Percentiles rank a stretch among this genome's conserved stretches.
Conservation (phyloP, 2,797 vertebrate genomes). For the Novumbra hubbsi region DNA sequence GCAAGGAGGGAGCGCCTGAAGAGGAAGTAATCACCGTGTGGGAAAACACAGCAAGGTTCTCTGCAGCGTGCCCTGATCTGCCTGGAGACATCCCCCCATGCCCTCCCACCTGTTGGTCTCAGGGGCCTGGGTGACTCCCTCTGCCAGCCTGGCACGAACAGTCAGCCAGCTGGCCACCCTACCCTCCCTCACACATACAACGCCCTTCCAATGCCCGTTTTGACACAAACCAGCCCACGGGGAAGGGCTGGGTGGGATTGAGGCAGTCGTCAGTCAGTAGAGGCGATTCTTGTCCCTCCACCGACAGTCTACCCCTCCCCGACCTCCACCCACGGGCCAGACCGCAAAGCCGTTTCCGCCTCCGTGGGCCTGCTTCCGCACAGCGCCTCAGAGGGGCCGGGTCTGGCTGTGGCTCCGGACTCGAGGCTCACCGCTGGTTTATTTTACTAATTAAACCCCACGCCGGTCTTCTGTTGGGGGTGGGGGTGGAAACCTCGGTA, state of each 20-base stretch:
- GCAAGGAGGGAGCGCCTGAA: not conserved
- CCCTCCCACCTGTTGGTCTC: slow-evolving; percentile 53
- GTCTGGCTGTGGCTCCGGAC: slow-evolving; percentile 1
- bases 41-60: slow-evolving; percentile 57
- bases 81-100: slow-evolving; percentile 34
- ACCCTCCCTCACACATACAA: not conserved
- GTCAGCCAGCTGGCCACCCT: slow-evolving; percentile 25
- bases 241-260: not conserved
- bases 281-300: not conserved
- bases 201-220: not conserved
- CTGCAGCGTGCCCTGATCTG: slow-evolving; percentile 56
- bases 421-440: not conserved
- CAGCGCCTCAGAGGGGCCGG: not conserved
- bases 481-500: not conserved
- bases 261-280: not conserved
- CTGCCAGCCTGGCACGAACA: too few species aligned
- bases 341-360: not conserved
- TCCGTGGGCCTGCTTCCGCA: slow-evolving; percentile 10
- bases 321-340: not conserved
- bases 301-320: not conserved
- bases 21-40: not conserved
- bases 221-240: not conserved
- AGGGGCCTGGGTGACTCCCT: slow-evolving; percentile 37
- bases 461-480: slow-evolving; percentile 29
- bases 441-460: slow-evolving; percentile 2